phyloP scores from a whole-genome alignment of 2,797 vertebrate genomes.

The Sciaenops ocellatus region DNA sequence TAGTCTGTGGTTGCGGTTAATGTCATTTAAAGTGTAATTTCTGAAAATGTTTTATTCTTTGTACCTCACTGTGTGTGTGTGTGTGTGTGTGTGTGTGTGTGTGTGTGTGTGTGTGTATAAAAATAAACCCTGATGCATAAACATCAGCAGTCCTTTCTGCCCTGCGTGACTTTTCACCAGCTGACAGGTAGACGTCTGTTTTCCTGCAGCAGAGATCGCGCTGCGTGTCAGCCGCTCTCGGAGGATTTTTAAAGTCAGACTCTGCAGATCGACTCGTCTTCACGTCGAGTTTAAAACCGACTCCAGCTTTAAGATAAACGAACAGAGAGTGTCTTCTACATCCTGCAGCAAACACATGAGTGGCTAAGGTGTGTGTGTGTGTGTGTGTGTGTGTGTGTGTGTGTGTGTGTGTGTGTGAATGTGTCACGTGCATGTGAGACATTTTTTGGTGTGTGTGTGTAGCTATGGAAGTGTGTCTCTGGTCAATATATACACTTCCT shows the following conservation, averaged over 20 bases:
- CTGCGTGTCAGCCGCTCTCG: not conserved
- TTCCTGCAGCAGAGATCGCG: slow-evolving; percentile 15
- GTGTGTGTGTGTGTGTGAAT: slow-evolving; percentile 8
- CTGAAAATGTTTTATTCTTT: too few relatives aligned
- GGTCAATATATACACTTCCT: slow-evolving; percentile 11
- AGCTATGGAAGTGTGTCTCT: slow-evolving; percentile 22
- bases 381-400: slow-evolving; percentile 9
- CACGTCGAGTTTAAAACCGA: not conserved
- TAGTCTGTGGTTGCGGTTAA: too few relatives aligned
- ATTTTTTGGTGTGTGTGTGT: not conserved
- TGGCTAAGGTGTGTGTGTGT: slow-evolving; percentile 20
- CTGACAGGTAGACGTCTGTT: slow-evolving; percentile 20
- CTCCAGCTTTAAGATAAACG: not conserved
- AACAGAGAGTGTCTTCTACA: not conserved
- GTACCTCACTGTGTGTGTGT: too few relatives aligned
- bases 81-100: too few relatives aligned
- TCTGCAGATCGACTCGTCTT: not conserved
- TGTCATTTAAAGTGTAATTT: too few relatives aligned
- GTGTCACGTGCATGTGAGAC: not conserved
- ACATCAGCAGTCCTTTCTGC: slow-evolving; percentile 14
- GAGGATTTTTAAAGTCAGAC: slow-evolving; percentile 21
- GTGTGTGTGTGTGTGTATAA: slow-evolving; percentile 1
- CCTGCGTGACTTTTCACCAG: not conserved
- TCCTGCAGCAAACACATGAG: slow-evolving; percentile 15
- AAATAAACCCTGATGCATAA: slow-evolving; percentile 34